Percentiles rank a stretch among this genome's conserved stretches.
Evolutionary conservation across 2,888 invertebrate genomes (phyloP).

Genomic region (Trissoscelio sp.): DNA sequence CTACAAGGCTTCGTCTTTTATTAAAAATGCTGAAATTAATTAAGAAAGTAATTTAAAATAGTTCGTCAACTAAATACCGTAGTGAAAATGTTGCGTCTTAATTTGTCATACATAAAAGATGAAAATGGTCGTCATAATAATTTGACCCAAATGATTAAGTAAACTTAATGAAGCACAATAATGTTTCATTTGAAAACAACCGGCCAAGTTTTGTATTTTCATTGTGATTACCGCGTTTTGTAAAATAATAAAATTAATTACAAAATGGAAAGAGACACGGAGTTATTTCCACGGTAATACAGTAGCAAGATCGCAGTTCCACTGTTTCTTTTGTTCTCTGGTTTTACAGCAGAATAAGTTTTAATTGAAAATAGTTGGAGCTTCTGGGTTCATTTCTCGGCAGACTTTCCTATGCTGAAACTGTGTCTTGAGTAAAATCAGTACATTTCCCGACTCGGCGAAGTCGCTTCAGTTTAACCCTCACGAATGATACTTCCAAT

Average conservation of each 20-base stretch:
- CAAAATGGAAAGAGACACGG: slow-evolving; percentile 43
- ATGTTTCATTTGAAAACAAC: slow-evolving; percentile 41
- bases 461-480: slow-evolving; percentile 63
- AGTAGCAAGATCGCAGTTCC: slow-evolving; percentile 76
- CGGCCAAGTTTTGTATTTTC: slow-evolving; percentile 15
- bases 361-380: slow-evolving; percentile 83
- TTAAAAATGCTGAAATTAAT: no score
- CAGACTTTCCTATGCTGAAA: slow-evolving; percentile 77
- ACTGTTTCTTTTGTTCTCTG: slow-evolving; percentile 82
- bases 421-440: slow-evolving; percentile 80
- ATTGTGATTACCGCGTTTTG: slow-evolving; percentile 30
- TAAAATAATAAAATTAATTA: slow-evolving; percentile 66
- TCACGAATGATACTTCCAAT: slow-evolving; percentile 59
- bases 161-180: slow-evolving; percentile 19
- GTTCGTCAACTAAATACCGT: no score
- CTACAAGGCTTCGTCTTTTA: no score
- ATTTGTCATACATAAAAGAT: neutral
- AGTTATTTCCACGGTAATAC: slow-evolving; percentile 61
- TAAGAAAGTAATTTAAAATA: no score
- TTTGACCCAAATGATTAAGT: slow-evolving; percentile 19
- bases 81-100: no score
- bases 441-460: slow-evolving; percentile 73
- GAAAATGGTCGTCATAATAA: neutral
- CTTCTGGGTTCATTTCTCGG: slow-evolving; percentile 81
- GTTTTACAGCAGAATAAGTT: slow-evolving; percentile 81